These are phyloP conservation scores for Carollia perspicillata DNA, from an alignment of 2,113 vertebrate genomes.

Conservation along the genomic window DNA sequence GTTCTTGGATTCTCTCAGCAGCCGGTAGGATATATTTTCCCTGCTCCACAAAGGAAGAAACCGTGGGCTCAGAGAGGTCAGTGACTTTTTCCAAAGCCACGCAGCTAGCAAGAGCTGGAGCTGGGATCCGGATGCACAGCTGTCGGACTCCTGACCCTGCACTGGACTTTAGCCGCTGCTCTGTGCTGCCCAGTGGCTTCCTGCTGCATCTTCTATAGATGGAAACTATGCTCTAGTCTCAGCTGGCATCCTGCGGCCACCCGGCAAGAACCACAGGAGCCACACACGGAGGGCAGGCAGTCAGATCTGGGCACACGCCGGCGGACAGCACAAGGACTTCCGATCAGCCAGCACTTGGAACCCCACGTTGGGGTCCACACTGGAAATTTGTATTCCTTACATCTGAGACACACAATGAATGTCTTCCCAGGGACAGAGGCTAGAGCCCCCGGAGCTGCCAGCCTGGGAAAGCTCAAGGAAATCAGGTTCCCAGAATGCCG, in stretches of 20 bases:
- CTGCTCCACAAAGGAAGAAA: neutral
- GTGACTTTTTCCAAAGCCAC: neutral
- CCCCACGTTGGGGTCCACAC: neutral
- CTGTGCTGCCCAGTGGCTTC: accelerated
- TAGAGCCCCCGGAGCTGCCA: neutral
- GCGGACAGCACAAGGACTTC: neutral
- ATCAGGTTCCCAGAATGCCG: neutral
- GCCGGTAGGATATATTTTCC: neutral
- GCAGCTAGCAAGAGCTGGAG: neutral
- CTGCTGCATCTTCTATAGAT: neutral
- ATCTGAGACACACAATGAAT: too few relatives aligned
- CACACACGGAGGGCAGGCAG: neutral
- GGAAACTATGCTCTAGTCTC: neutral
- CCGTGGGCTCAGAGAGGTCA: neutral
- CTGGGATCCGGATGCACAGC: neutral
- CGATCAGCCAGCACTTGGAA: neutral
- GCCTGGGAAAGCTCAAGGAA: neutral
- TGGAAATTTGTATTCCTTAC: neutral
- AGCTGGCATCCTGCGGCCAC: neutral
- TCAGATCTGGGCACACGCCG: neutral
- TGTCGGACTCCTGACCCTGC: neutral
- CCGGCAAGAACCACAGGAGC: neutral
- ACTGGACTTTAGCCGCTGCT: neutral
- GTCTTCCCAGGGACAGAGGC: neutral
- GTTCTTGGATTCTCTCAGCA: neutral